Conservation (phyloP, 2,888 invertebrate genomes). For the Epinotia brunnichana region DNA sequence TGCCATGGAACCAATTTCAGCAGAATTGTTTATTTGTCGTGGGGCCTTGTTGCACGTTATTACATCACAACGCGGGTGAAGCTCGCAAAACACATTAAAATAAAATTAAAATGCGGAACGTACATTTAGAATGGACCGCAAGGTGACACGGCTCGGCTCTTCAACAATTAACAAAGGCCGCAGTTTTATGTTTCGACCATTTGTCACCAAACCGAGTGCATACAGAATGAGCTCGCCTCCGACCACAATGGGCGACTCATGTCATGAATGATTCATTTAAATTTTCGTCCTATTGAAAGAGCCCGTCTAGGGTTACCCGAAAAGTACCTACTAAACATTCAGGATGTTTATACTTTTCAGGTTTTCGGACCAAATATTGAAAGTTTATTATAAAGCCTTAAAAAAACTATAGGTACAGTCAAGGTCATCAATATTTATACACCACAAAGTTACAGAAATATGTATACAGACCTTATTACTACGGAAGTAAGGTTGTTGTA, state of each 20-base stretch:
- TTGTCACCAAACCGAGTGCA: constrained; percentile 43
- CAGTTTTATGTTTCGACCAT: constrained; percentile 36
- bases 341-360: background rate
- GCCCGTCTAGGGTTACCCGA: background rate
- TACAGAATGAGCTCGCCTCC: constrained; percentile 45
- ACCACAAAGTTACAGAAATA: too few relatives aligned
- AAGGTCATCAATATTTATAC: too few relatives aligned
- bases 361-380: background rate
- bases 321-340: too few relatives aligned
- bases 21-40: too few relatives aligned
- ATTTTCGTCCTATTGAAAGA: constrained; percentile 50
- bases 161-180: constrained; percentile 44
- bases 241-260: constrained; percentile 48
- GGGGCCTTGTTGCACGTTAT: too few relatives aligned
- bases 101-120: background rate
- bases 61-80: too few relatives aligned
- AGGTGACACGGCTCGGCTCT: constrained; percentile 38
- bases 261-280: constrained; percentile 57
- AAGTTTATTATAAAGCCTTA: too few relatives aligned
- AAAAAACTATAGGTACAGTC: too few relatives aligned
- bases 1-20: too few relatives aligned
- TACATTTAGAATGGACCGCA: background rate
- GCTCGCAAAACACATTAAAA: background rate
- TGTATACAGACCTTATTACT: too few relatives aligned
- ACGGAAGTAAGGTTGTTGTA: too few relatives aligned